These are phyloP conservation scores for Semnopithecus entellus DNA, from an alignment of 2,113 vertebrate species.

Conservation along the genomic window DNA sequence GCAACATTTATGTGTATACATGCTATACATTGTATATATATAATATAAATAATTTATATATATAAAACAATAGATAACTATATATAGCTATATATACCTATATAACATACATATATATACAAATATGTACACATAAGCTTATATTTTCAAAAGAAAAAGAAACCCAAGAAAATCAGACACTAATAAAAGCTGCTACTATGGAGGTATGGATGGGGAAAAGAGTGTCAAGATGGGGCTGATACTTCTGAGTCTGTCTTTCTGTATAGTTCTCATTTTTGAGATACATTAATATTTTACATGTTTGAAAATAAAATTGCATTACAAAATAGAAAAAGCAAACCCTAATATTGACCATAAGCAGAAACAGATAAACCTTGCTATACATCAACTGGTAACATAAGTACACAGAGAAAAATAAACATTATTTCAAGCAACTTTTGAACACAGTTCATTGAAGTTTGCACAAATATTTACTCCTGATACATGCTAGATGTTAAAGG, in stretches of 20 bases:
- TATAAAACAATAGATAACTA: not conserved
- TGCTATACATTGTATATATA: not conserved
- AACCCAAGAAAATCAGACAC: not conserved
- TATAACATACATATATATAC: not conserved
- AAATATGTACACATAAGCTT: not conserved
- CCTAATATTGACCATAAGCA: not conserved
- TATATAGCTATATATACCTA: not conserved
- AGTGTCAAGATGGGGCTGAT: not conserved
- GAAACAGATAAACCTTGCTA: not conserved
- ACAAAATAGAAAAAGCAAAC: not conserved
- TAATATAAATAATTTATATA: not conserved
- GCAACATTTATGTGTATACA: not conserved
- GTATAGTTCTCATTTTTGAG: not conserved
- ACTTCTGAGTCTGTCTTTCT: not conserved
- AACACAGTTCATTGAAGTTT: not conserved
- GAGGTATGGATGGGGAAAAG: not conserved
- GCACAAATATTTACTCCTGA: not conserved
- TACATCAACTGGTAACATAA: not conserved
- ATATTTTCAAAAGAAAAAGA: not conserved
- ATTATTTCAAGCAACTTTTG: constrained; percentile 9
- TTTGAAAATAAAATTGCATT: not conserved
- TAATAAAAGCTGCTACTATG: not conserved
- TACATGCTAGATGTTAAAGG: not conserved
- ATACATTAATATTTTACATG: not conserved
- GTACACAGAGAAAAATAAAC: not conserved